Evolutionary conservation across 2,113 vertebrate species (phyloP), one percentile per base, ranked within the genome.

Genomic region (Pao palembangensis): DNA sequence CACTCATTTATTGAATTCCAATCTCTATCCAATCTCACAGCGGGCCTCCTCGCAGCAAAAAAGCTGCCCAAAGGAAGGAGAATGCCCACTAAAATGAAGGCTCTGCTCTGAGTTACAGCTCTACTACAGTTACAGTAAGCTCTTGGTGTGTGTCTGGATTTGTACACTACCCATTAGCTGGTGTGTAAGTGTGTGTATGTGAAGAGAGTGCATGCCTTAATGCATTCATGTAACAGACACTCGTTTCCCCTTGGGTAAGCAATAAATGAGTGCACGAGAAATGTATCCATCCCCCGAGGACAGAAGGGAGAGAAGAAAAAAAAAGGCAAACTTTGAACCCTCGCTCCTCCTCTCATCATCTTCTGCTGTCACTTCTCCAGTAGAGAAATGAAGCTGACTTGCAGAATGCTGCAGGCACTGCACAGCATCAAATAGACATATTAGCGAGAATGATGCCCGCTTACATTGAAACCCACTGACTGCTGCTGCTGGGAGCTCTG

Each of bases 61-160:
- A 71, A 65, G 69, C 68, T 17, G 61, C 58, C 55, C 34, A 59
- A 65, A 73, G 62, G 60, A 73, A 61, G 73, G 72, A 42, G 58
- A 48, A 75, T 69, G 77, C 38, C 69, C 55, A 75, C 48, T 64
- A 61, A 69, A 67, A 80, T 69, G 69, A 85, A 83, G 82, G 81
- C 69, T 71, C 78, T 43, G 55, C 62, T 76, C 61, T 82, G 83
- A 78, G 89, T 80, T 85, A 82, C 71, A 69, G 68, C 69, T 44
- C 47, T 69, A 80, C 53, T 58, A 50, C 55, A 42, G 62, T 74
- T 67, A 51, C 65, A 64, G 18, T 34, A 28, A 38, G 21, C 15
- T 56, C 48, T 50, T 55, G 0, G 53, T 51, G 64, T 69, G 63
- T 57, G 31, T 61, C 57, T 77, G 73, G 61, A 61, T 61, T 54